phyloP scores from a whole-genome alignment of 2,888 invertebrate species.

The Nemotelus pantherinus region DNA sequence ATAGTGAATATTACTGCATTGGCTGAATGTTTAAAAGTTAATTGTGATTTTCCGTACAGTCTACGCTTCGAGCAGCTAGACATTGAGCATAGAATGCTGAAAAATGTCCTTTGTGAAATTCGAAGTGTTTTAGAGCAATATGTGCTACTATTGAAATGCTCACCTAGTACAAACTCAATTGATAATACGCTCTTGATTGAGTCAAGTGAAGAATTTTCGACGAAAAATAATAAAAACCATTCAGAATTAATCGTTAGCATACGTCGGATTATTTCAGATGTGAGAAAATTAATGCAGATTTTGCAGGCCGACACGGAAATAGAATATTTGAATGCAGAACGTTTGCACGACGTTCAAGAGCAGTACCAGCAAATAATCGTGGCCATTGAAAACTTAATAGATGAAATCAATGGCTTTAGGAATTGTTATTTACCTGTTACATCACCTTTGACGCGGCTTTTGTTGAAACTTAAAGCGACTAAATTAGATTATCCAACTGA shows the following conservation, averaged over 20 bases:
- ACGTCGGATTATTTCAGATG: not conserved
- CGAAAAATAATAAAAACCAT: not conserved
- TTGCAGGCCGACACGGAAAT: not conserved
- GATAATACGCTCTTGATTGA: slow-evolving; percentile 1
- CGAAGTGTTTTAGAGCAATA: slow-evolving; percentile 73
- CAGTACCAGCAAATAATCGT: not conserved
- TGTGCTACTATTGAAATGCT: slow-evolving; percentile 72
- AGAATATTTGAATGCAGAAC: slow-evolving; percentile 5
- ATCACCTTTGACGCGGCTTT: slow-evolving; percentile 57
- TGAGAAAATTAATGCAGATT: not conserved
- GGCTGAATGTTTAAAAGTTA: not conserved
- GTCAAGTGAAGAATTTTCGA: not conserved
- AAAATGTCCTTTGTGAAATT: slow-evolving; percentile 56
- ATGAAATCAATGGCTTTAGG: not conserved
- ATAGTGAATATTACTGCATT: slow-evolving; percentile 60
- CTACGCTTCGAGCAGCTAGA: slow-evolving; percentile 51
- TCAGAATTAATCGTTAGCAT: not conserved
- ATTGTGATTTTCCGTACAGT: not conserved
- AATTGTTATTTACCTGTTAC: slow-evolving; percentile 57
- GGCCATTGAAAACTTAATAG: not conserved
- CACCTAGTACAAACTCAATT: slow-evolving; percentile 65
- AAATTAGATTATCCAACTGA: not conserved
- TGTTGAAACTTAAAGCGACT: not conserved
- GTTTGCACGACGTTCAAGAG: not conserved
- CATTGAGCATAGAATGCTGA: slow-evolving; percentile 55